Base-by-base conservation (phyloP, 1,140 invertebrate species). In the Microplitis demolitor region DNA sequence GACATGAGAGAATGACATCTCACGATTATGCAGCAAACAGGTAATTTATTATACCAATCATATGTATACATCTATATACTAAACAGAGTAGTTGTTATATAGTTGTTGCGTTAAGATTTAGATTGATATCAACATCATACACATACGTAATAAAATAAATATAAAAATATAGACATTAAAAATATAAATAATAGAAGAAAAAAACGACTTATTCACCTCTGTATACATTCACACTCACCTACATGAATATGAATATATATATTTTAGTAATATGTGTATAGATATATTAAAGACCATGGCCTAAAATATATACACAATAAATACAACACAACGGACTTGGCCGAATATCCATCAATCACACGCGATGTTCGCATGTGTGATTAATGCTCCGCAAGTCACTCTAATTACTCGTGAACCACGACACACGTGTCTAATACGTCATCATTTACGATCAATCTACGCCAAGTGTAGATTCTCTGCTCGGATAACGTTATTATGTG, bases 281-380 rank as follows among this genome's bases (percentile, higher is more conserved):
- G 9, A 54, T 54, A 4, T 54, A 54, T 54, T 54, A 5, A 54
- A 54, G n/a, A 14, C 4, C n/a, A 4, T 54, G 5, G n/a, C 53
- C 53, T 54, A 5, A 54, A 54, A 54, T 4, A 16, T 54, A 54
- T 54, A 54, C 53, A 16, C 53, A 54, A 54, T 45, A 45, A 45
- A 45, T 45, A 45, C 39, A 45, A 45, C 6, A 45, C 6, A 45
- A 11, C 39, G 39, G 39, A 45, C 31, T 14, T 3, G 62, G 34
- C 16, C 31, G 33, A 45, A 64, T 45, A 39, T 64, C 31, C 62
- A 64, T 64, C 62, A 35, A 64, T 64, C 62, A 64, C 37, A 13
- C n/a, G 11, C 35, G 33, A 64, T 64, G 62, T 64, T 64, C 16
- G 62, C 62, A 64, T 64, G 62, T 64, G 34, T 64, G 37, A 64